phyloP scores from a whole-genome alignment of 1,140 invertebrate genomes.

The Caenorhabditis tropicalis region DNA sequence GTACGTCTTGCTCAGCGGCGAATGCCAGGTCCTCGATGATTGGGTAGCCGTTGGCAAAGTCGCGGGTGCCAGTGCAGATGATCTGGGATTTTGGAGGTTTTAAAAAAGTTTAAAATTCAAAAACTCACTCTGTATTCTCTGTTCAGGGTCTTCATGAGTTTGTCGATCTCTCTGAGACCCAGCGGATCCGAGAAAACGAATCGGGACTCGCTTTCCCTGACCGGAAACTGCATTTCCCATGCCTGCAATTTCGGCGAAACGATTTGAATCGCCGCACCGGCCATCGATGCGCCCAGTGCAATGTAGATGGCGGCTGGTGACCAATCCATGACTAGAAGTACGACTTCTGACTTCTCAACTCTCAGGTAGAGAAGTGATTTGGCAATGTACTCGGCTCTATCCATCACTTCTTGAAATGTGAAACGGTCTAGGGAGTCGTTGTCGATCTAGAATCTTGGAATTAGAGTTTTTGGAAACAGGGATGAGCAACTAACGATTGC shows the following conservation, averaged over 20 bases:
- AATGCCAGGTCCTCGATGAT: conserved; percentile 26
- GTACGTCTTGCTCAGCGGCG: not conserved
- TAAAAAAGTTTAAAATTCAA: not conserved
- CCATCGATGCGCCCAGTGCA: conserved; percentile 22
- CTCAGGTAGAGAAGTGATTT: not conserved
- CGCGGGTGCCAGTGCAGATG: conserved; percentile 16
- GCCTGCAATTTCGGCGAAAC: not conserved
- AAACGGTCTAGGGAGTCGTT: not conserved
- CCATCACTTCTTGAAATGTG: conserved; percentile 7
- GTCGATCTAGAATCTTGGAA: conserved; percentile 36
- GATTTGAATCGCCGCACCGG: not conserved
- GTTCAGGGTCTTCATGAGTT: not conserved
- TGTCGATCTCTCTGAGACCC: not conserved
- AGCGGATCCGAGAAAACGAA: conserved; percentile 14
- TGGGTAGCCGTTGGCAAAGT: not conserved
- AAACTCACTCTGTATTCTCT: conserved; percentile 20
- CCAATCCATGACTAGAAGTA: conserved; percentile 15
- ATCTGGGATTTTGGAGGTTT: conserved; percentile 12
- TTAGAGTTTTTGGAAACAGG: not conserved
- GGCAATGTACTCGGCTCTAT: not conserved
- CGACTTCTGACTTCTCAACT: conserved; percentile 41
- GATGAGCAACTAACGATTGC: not conserved
- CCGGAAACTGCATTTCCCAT: conserved; percentile 33
- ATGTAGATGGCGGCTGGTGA: conserved; percentile 23
- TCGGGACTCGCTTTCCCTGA: not conserved